Conservation (phyloP, 2,113 vertebrate species). For the Pseudopipra pipra region DNA sequence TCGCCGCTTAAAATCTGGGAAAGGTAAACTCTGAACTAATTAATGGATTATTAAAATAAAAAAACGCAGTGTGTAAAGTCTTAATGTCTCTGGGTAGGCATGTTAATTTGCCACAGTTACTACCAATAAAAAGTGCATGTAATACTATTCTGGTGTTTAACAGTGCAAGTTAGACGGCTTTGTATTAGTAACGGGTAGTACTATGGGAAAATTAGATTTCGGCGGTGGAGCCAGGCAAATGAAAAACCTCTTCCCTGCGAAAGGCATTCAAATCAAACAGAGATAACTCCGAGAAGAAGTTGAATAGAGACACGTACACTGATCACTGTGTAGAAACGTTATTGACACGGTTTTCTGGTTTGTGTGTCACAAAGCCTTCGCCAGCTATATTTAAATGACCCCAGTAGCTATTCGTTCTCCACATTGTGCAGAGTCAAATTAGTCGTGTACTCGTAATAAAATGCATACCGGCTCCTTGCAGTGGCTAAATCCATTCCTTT, state of each 20-base stretch:
- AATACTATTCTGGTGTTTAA: conserved; percentile 49
- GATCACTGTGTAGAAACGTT: neutral
- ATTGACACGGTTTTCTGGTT: neutral
- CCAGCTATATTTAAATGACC: conserved; percentile 46
- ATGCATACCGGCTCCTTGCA: conserved; percentile 28
- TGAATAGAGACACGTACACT: neutral
- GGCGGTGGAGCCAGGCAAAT: neutral
- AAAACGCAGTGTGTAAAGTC: neutral
- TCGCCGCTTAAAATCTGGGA: conserved; percentile 2
- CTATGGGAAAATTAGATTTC: conserved; percentile 47
- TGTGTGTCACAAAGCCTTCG: neutral
- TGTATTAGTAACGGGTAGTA: conserved; percentile 62
- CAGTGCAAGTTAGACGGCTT: conserved; percentile 57
- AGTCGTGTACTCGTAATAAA: conserved; percentile 22
- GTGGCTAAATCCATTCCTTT: conserved; percentile 17
- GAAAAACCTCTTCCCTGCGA: neutral
- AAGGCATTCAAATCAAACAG: neutral
- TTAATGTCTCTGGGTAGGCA: conserved; percentile 41
- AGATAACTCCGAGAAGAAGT: neutral
- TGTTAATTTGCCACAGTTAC: conserved; percentile 71
- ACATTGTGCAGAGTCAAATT: conserved; percentile 20
- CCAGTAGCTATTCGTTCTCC: neutral
- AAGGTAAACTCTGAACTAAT: conserved; percentile 11
- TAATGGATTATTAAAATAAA: conserved; percentile 38
- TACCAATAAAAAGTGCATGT: conserved; percentile 62